Evolutionary conservation across 2,888 invertebrate genomes (phyloP), one percentile per base, ranked within the genome.

Genomic region (Lucinisca nassula): DNA sequence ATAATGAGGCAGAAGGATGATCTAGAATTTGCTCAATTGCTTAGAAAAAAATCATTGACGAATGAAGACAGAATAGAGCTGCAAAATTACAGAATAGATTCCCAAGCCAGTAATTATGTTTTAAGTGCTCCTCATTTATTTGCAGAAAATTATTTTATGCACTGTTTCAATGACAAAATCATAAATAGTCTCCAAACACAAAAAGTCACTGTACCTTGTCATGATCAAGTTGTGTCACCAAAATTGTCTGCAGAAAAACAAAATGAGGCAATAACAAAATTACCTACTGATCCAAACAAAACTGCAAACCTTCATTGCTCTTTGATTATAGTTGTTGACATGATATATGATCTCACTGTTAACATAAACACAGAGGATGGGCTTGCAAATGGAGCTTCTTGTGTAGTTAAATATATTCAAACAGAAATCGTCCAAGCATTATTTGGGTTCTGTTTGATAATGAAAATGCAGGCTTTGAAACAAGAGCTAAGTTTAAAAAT

Each of bases 1-100:
- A 82, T 88, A 37, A 85, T 90, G 90, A 74, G 88, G 14, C 91
- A 90, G 67, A 90, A 87, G 78, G 91, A 89, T 87, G 90, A 91
- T 72, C 8, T 82, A 21, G 55, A 79, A n/a, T 90, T 91, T 83
- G 77, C 91, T 40, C 61, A 90, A 27, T 78, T 88, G 35, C 72
- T 91, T 10, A 77, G 88, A 61, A 37, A 77, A 0, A 88, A 88
- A 84, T 30, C 40, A 14, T 21, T 87, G 38, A 87, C 84, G 61
- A 74, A 45, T 30, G 81, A 83, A 74, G 91, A 89, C 76, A 79
- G 30, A 72, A 21, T 40, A 45, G 38, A 45, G 55, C 67, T 90
- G 61, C 49, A 70, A 27, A 80, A 12, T 27, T 70, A 30, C n/a
- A 30, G 17, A 17, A n/a, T 70, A 35, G 70, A 32, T 14, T 14